Percentiles rank a stretch among this genome's conserved stretches.
Conservation (phyloP, 2,888 invertebrate genomes). For the Epinotia brunnichana region DNA sequence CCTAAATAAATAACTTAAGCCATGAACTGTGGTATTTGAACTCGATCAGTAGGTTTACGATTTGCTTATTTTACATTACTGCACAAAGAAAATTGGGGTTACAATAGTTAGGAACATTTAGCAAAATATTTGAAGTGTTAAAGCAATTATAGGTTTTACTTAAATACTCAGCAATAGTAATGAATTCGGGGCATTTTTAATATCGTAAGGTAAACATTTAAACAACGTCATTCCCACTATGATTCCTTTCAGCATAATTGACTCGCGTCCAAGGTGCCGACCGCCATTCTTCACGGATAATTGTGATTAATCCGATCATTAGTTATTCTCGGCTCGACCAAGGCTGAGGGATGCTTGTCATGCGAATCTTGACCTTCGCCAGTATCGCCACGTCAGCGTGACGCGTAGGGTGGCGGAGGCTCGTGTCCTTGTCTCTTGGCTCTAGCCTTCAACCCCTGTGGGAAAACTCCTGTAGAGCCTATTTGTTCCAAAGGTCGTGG, state of each 20-base stretch:
- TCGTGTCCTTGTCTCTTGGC: slow-evolving; percentile 52
- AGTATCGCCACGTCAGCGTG: slow-evolving; percentile 52
- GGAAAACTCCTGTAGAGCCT: slow-evolving; percentile 54
- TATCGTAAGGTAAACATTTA: not conserved
- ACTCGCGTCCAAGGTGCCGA: slow-evolving; percentile 16
- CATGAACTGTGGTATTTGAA: slow-evolving; percentile 52
- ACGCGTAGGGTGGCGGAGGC: slow-evolving; percentile 44
- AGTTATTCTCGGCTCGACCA: slow-evolving; percentile 45
- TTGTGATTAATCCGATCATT: slow-evolving; percentile 46
- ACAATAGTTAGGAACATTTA: not conserved
- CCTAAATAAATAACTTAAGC: slow-evolving; percentile 53
- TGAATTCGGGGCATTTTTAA: not conserved
- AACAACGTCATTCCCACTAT: too few relatives aligned
- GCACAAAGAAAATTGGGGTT: not conserved
- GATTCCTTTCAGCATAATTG: slow-evolving; percentile 8
- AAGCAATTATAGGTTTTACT: not conserved
- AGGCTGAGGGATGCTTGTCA: slow-evolving; percentile 50
- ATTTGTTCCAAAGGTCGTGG: slow-evolving; percentile 60
- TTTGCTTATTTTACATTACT: slow-evolving; percentile 50
- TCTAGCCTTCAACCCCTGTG: slow-evolving; percentile 54
- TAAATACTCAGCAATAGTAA: not conserved
- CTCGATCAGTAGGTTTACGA: slow-evolving; percentile 57
- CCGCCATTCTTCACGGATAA: slow-evolving; percentile 42
- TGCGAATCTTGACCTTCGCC: slow-evolving; percentile 52
- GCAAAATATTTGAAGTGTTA: not conserved